phyloP scores from a whole-genome alignment of 2,888 invertebrate genomes.

The Calameuta pallipes region DNA sequence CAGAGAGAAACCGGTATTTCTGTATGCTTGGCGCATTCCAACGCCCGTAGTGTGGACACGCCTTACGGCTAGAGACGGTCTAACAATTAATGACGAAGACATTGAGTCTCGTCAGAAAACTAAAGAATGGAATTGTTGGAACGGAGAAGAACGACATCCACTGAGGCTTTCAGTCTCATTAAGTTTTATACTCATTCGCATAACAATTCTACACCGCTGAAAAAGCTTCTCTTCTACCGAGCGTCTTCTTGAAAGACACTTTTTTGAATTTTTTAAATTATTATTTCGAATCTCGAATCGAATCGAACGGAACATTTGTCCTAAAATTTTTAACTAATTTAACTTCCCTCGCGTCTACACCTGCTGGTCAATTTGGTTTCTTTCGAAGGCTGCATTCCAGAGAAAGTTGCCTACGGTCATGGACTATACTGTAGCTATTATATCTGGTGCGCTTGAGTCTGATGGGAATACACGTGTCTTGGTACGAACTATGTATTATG shows the following conservation, averaged over 20 bases:
- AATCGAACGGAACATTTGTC: not conserved
- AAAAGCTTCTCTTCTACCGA: not conserved
- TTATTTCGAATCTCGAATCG: not conserved
- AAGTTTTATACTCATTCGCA: not conserved
- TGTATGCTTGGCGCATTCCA: slow-evolving; percentile 11
- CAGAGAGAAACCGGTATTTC: slow-evolving; percentile 1
- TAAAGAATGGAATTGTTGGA: not conserved
- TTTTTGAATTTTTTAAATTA: not conserved
- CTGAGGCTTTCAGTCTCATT: not conserved
- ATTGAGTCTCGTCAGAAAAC: slow-evolving; percentile 32
- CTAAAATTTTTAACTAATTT: not conserved
- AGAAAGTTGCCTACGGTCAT: slow-evolving; percentile 40
- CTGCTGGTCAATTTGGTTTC: slow-evolving; percentile 21
- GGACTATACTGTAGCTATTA: not conserved
- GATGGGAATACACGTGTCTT: not conserved
- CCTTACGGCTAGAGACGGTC: slow-evolving; percentile 10
- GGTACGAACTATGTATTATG: not conserved
- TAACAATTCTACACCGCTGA: not conserved
- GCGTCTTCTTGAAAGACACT: not conserved
- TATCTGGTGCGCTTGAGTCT: not conserved
- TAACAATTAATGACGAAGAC: slow-evolving; percentile 39
- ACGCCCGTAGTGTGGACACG: slow-evolving; percentile 26
- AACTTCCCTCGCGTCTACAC: not conserved
- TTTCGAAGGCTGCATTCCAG: slow-evolving; percentile 42
- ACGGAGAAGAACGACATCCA: not conserved